Evolutionary conservation across 1,140 invertebrate genomes (phyloP), one percentile per base, ranked within the genome.

Genomic region (Heliconius melpomene): DNA sequence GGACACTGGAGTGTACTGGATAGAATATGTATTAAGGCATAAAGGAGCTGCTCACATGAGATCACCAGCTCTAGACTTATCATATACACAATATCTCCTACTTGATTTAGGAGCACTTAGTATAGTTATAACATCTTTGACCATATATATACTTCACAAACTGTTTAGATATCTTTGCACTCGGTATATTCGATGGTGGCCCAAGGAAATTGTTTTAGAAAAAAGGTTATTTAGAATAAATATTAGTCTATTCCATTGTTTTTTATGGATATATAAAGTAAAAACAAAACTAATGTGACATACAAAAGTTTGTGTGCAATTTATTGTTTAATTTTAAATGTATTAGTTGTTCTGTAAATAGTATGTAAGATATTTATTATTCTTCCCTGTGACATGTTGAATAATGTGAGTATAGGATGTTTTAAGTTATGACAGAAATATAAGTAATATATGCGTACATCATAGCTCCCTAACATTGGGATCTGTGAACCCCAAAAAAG

Each of bases 21-120:
- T 96, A 57, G 96, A 97, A 83, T 96, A 96, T 83, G 96, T 96
- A 1, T 93, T 96, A 8, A 90, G 96, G 32, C 95, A 97, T 81
- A 95, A 95, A 66, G 96, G 96, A 18, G 96, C 96, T 0, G 82
- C 88, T 0, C 96, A 97, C 84, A 77, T 97, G 80, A 92, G 95
- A 40, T 95, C 96, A 7, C 95, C 95, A 9, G 96, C 95, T 0
- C 85, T 95, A 3, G 94, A 96, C 13, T 92, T 97, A 66, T 95
- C 95, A 9, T 95, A 95, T 84, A 95, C 95, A 82, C 95, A 96
- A 85, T 96, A 96, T 87, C 93, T 96, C 54, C 85, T 97, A 70
- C 85, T 97, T 40, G 96, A 97, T 88, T 95, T 97, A 36, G 88
- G 95, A 84, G 89, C 83, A 18, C 78, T 93, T 54, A 89, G 89